Evolutionary conservation across 2,113 vertebrate genomes (phyloP), one percentile per base, ranked within the genome.

Genomic region (Pangasianodon hypophthalmus): DNA sequence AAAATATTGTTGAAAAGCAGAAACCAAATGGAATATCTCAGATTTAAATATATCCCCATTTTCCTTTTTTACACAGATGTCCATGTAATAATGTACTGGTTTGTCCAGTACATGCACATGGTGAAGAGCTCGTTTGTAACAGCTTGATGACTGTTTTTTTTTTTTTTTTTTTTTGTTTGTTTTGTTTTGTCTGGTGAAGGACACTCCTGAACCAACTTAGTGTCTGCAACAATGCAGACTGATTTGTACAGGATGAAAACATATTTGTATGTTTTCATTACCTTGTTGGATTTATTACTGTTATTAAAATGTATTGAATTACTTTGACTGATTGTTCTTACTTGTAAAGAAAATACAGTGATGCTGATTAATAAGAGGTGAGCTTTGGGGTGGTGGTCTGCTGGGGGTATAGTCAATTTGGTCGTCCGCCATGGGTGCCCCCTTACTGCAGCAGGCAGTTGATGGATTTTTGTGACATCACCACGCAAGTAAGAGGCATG

Each of bases 221-320:
- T 44, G n/a, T 85, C 26, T 83, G 62, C 37, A 95, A 94, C 92
- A 91, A 93, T 94, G 94, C 92, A 95, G 93, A 93, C 95, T 94
- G 94, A 95, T 96, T 93, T 96, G 95, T 94, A 95, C 95, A 94
- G 95, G 91, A 92, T 96, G 95, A 95, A 95, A 95, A 95, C 95
- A 95, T 93, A 95, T 90, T 96, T 2, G 50, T 52, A 52, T 91
- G 88, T 96, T 95, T 94, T 94, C 94, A 88, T 92, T 83, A 96
- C 95, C 94, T 95, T 95, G 95, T 96, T 97, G 96, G 95, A 96
- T 96, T 94, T 94, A 96, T 96, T 97, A 96, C 96, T 97, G 96
- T 96, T 94, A 95, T 95, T 73, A 8, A 96, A 96, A 77, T 96
- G 95, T 96, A 96, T 97, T 96, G 46, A 84, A 86, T 80, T 9